Percentiles rank a stretch among this genome's conserved stretches.
Evolutionary conservation across 2,797 vertebrate genomes (phyloP).

Genomic region (Intellagama lesueurii): DNA sequence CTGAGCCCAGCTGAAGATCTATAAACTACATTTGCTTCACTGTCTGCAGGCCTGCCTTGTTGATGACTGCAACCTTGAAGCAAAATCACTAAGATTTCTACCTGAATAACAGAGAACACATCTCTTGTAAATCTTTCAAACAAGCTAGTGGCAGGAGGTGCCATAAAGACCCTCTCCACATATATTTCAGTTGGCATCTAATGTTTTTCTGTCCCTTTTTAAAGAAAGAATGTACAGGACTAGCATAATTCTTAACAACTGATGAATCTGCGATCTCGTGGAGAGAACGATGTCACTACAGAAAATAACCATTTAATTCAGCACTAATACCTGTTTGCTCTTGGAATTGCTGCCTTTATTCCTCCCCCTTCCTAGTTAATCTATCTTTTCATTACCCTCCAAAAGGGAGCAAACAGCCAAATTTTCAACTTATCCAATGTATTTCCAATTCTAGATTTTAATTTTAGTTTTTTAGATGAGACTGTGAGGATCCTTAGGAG

Average conservation of each 20-base stretch:
- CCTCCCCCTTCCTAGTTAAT: conserved; percentile 30
- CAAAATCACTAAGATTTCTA: conserved; percentile 41
- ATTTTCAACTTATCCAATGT: conserved; percentile 14
- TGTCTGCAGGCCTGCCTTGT: conserved; percentile 22
- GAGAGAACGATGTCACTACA: conserved; percentile 47
- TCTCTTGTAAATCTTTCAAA: conserved; percentile 51
- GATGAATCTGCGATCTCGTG: conserved; percentile 38
- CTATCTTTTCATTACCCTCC: background rate
- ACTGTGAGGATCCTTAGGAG: no score
- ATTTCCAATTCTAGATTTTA: background rate
- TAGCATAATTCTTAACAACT: conserved; percentile 57
- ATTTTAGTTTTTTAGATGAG: no score
- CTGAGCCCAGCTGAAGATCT: conserved; percentile 27
- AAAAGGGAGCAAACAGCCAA: background rate
- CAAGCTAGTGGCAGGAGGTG: background rate
- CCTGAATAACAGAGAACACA: conserved; percentile 19
- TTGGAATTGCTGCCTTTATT: conserved; percentile 52
- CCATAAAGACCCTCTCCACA: conserved; percentile 48
- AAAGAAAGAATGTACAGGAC: conserved; percentile 20
- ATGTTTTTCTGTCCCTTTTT: conserved; percentile 21
- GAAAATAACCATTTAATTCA: conserved; percentile 34
- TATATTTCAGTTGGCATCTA: conserved; percentile 49
- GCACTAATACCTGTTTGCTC: conserved; percentile 16
- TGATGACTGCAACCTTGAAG: conserved; percentile 55
- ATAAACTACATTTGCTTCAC: conserved; percentile 31